These are phyloP conservation scores for Poecilia gillii DNA, from an alignment of 2,797 vertebrate species.

Conservation along the genomic window DNA sequence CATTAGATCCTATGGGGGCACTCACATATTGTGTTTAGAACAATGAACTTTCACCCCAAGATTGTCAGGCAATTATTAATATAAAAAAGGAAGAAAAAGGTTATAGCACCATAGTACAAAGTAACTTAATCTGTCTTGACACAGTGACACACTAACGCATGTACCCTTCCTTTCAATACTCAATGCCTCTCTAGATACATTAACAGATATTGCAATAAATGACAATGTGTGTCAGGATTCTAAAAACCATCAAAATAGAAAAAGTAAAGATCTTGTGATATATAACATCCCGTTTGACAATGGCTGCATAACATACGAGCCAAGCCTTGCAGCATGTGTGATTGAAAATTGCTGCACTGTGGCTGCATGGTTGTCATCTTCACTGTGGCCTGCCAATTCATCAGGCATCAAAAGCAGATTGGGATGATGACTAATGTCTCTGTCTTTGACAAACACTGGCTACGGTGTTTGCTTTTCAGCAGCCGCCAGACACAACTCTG, in stretches of 20 bases:
- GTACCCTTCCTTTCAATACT: not conserved
- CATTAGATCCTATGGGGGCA: not conserved
- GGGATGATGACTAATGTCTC: slow-evolving; percentile 64
- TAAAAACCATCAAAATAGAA: slow-evolving; percentile 24
- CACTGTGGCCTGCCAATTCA: slow-evolving; percentile 65
- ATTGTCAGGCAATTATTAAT: not conserved
- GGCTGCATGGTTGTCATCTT: slow-evolving; percentile 61
- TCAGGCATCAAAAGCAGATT: slow-evolving; percentile 67
- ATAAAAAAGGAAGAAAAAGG: not conserved
- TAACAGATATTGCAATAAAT: not conserved
- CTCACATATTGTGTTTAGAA: not conserved
- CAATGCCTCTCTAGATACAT: not conserved
- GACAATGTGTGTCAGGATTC: not conserved
- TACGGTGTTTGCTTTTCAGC: slow-evolving; percentile 7
- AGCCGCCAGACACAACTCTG: slow-evolving; percentile 27
- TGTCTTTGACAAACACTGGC: slow-evolving; percentile 48
- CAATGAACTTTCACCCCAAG: not conserved
- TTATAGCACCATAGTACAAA: not conserved
- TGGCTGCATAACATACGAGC: slow-evolving; percentile 55
- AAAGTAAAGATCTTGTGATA: slow-evolving; percentile 32
- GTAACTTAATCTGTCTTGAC: not conserved
- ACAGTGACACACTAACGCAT: not conserved
- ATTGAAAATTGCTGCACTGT: slow-evolving; percentile 75
- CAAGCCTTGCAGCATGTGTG: slow-evolving; percentile 46
- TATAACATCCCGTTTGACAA: slow-evolving; percentile 59